Base-by-base conservation (phyloP, 2,113 vertebrate species). In the Cyanoliseus patagonus region DNA sequence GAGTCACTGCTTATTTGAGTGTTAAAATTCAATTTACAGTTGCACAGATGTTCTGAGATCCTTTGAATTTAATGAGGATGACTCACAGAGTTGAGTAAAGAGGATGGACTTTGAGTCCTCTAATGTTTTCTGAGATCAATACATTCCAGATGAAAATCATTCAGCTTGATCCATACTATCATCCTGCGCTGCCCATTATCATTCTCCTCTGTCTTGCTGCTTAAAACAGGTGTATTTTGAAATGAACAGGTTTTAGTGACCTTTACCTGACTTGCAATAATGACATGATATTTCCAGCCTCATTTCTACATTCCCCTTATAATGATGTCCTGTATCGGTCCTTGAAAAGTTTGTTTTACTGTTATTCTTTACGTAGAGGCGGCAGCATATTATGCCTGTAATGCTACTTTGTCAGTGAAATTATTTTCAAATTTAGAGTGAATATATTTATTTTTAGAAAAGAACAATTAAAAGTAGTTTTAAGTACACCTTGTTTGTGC, bases 61-160 rank as follows among this genome's bases (percentile, higher is more conserved):
- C 97, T 97, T 97, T 95, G 97, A 90, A 93, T 98, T 98, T 98
- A 98, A 98, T 98, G 98, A 98, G 98, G 97, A 97, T 98, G 98
- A 99, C 93, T 99, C 98, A 98, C 94, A 87, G 87, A 81, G 69
- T 95, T 96, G 95, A 97, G 92, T 86, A 95, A 95, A 94, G 94
- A 95, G 81, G 97, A 97, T 93, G 95, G 98, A 98, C 96, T 98
- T 97, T 97, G 88, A 92, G 84, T 86, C 77, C 84, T 97, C 87
- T 97, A 90, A 97, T 92, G 95, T 63, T 70, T 95, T 96, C 90
- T 92, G 95, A 94, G 95, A 97, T 97, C 96, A 97, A 92, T 95
- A 89, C 55, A 83, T 95, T 97, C 90, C 95, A 97, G 95, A 96
- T 96, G 95, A 95, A 94, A 97, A 97, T 95, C 86, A 93, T 95